These are phyloP conservation scores for Halichondria panicea DNA, from an alignment of 37 sponge, comb jelly and placozoan species.

Conservation along the genomic window DNA sequence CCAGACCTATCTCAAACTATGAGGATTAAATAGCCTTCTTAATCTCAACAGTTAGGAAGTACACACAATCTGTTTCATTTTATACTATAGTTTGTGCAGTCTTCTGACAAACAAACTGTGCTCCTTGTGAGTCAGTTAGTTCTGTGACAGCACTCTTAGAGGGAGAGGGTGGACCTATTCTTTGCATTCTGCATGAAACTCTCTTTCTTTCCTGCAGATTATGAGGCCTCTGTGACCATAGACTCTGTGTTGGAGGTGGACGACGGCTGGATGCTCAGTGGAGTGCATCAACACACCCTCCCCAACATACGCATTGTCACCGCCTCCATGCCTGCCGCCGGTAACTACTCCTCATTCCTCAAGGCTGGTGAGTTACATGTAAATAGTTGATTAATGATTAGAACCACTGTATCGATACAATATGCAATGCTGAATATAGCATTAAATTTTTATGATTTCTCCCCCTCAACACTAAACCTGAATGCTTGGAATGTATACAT, in stretches of 20 bases:
- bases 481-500: too few species aligned
- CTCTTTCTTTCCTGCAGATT: background rate
- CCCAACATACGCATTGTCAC: slow-evolving; percentile 50
- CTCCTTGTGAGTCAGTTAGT: background rate
- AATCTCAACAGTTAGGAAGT: too few species aligned
- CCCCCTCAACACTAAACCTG: too few species aligned
- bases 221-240: background rate
- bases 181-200: background rate
- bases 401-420: too few species aligned
- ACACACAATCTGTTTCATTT: too few species aligned
- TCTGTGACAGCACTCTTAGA: background rate
- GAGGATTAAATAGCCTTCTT: too few species aligned
- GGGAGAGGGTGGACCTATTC: background rate
- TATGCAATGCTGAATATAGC: too few species aligned
- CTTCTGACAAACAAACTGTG: too few species aligned
- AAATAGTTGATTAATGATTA: too few species aligned
- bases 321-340: slow-evolving; percentile 48
- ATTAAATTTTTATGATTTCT: too few species aligned
- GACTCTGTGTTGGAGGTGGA: slow-evolving; percentile 42
- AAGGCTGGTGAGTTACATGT: slow-evolving; percentile 30
- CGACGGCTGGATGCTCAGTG: slow-evolving; percentile 68
- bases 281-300: slow-evolving; percentile 24
- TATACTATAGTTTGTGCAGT: background rate
- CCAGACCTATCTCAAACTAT: too few species aligned
- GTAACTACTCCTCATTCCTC: slow-evolving; percentile 54